Evolutionary conservation across 2,113 vertebrate species (phyloP).

Genomic region (Passer montanus): DNA sequence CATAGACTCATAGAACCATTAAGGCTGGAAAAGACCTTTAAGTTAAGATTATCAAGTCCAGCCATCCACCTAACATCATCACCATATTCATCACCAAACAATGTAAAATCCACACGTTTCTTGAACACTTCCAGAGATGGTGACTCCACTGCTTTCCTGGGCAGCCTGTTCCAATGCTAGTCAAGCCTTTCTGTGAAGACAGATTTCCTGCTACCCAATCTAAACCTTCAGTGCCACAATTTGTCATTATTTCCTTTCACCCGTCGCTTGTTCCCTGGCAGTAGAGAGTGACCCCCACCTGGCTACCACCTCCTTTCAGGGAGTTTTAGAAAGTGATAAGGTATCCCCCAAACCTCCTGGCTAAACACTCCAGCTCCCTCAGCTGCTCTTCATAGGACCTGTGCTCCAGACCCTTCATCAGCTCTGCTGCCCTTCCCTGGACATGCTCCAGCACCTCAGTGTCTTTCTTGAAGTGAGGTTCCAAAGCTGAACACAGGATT

Average conservation of each 20-base stretch:
- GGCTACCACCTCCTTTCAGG: neutral
- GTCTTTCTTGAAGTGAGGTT: no score
- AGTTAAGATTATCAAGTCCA: neutral
- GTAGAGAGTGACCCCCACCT: neutral
- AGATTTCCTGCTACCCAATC: neutral
- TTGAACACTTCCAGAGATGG: neutral
- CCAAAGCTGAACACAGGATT: no score
- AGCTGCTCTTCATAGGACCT: neutral
- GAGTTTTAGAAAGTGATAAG: no score
- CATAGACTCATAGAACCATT: neutral
- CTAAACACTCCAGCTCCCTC: neutral
- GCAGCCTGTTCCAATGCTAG: neutral
- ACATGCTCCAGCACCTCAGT: neutral
- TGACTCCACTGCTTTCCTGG: neutral
- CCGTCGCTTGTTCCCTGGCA: neutral
- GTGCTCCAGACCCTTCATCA: neutral
- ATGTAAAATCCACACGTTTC: neutral
- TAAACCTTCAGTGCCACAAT: neutral
- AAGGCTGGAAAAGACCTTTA: neutral
- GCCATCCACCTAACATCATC: neutral
- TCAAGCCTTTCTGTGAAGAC: neutral
- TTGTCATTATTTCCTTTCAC: neutral
- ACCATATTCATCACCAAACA: neutral
- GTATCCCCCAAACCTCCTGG: neutral
- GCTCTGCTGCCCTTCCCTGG: neutral